These are phyloP conservation scores for Condylura cristata DNA, from an alignment of 2,113 vertebrate genomes.

Conservation along the genomic window DNA sequence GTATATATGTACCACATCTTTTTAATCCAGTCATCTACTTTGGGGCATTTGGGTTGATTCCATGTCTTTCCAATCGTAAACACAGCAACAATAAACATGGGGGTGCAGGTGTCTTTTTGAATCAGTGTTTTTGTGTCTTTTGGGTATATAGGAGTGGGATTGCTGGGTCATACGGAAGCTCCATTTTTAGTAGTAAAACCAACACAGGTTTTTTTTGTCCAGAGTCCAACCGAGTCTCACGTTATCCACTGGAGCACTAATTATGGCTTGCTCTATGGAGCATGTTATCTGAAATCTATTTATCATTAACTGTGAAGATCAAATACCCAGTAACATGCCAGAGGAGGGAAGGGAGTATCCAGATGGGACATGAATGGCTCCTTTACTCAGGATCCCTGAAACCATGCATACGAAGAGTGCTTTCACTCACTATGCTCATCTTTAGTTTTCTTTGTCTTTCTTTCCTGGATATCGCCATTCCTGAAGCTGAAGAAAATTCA, in stretches of 20 bases:
- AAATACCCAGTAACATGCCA: not conserved
- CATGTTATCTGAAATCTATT: not conserved
- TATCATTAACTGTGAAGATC: no score
- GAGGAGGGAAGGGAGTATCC: not conserved
- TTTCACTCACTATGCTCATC: no score
- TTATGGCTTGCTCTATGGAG: not conserved
- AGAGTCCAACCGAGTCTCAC: not conserved
- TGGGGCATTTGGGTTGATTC: no score
- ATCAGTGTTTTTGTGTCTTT: no score
- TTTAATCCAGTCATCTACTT: no score
- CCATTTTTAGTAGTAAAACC: no score
- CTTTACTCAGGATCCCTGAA: rapidly evolving
- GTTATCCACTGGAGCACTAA: not conserved
- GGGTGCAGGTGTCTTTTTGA: no score
- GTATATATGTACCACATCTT: no score
- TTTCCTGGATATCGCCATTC: not conserved
- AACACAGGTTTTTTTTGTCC: not conserved
- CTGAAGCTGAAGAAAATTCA: not conserved
- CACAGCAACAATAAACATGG: no score
- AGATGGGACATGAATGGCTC: not conserved
- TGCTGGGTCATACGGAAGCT: no score
- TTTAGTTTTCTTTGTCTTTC: not conserved
- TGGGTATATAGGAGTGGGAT: no score
- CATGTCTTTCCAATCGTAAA: no score
- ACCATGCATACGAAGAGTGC: rapidly evolving